phyloP scores from a whole-genome alignment of 2,888 invertebrate species.

The Apodemia duryi region DNA sequence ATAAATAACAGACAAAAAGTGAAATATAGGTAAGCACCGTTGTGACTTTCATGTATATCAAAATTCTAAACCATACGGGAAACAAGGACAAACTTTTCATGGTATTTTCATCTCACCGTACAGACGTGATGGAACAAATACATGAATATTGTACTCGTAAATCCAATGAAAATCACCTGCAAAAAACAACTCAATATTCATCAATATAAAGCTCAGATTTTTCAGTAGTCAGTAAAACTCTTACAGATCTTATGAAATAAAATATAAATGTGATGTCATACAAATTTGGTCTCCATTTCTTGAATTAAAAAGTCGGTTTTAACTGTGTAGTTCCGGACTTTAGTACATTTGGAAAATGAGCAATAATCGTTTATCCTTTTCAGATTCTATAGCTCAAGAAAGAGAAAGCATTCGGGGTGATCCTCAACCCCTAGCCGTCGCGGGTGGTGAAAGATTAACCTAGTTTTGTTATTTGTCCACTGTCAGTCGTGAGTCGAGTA shows the following conservation, averaged over 20 bases:
- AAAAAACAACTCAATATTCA: slow-evolving; percentile 54
- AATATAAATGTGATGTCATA: slow-evolving; percentile 34
- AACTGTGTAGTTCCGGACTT: neutral
- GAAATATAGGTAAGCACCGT: slow-evolving; percentile 27
- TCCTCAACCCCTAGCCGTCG: slow-evolving; percentile 58
- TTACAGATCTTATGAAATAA: slow-evolving; percentile 72
- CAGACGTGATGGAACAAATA: slow-evolving; percentile 74
- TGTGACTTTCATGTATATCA: slow-evolving; percentile 61
- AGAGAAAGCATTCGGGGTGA: slow-evolving; percentile 60
- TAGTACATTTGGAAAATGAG: slow-evolving; percentile 48
- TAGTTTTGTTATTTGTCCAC: slow-evolving; percentile 80
- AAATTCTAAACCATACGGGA: slow-evolving; percentile 47
- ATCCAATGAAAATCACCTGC: slow-evolving; percentile 51
- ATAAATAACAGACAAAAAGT: slow-evolving; percentile 25
- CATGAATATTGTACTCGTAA: slow-evolving; percentile 73
- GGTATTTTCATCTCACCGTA: slow-evolving; percentile 68
- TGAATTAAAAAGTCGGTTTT: slow-evolving; percentile 15
- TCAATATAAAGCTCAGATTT: slow-evolving; percentile 55
- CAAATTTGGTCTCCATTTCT: slow-evolving; percentile 40
- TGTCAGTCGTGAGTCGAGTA: slow-evolving; percentile 78
- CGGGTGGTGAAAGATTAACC: slow-evolving; percentile 79
- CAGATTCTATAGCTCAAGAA: slow-evolving; percentile 51
- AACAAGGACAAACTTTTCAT: slow-evolving; percentile 66
- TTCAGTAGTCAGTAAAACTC: slow-evolving; percentile 51
- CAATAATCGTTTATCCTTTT: slow-evolving; percentile 51